Conservation (phyloP, 2,797 vertebrate genomes). For the Parauchenoglanis ngamensis region DNA sequence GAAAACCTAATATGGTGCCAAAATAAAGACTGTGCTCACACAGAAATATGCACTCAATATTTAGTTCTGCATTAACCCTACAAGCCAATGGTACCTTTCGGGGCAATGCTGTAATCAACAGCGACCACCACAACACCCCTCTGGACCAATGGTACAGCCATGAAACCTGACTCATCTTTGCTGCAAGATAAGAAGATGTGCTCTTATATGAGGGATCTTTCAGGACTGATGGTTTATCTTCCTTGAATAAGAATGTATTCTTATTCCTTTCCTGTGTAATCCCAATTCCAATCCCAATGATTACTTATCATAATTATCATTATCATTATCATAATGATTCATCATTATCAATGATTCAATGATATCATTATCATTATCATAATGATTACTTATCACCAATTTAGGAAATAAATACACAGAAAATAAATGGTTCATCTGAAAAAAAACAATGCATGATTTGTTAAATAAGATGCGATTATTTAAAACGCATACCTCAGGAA, state of each 20-base stretch:
- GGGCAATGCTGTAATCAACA: conserved; percentile 85
- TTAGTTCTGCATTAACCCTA: background rate
- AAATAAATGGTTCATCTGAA: background rate
- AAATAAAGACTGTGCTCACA: conserved; percentile 8
- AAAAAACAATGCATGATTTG: background rate
- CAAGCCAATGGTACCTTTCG: conserved; percentile 76
- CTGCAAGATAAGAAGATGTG: conserved; percentile 65
- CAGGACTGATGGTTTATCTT: conserved; percentile 6
- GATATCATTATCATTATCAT: too few species aligned
- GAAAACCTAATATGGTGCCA: background rate
- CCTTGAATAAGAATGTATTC: background rate
- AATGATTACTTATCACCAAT: too few species aligned
- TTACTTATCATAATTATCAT: too few species aligned
- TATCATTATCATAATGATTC: too few species aligned
- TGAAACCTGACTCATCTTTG: conserved; percentile 88
- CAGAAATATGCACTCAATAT: background rate
- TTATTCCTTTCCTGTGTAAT: background rate
- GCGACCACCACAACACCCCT: conserved; percentile 82
- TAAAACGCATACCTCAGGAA: conserved; percentile 79
- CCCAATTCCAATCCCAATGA: background rate
- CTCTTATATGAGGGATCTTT: background rate
- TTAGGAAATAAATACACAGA: background rate
- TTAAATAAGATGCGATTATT: background rate
- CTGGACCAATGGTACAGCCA: conserved; percentile 78
- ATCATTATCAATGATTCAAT: too few species aligned